These are phyloP conservation scores for Hemiscyllium ocellatum DNA, from an alignment of 2,113 vertebrate genomes.

Conservation along the genomic window DNA sequence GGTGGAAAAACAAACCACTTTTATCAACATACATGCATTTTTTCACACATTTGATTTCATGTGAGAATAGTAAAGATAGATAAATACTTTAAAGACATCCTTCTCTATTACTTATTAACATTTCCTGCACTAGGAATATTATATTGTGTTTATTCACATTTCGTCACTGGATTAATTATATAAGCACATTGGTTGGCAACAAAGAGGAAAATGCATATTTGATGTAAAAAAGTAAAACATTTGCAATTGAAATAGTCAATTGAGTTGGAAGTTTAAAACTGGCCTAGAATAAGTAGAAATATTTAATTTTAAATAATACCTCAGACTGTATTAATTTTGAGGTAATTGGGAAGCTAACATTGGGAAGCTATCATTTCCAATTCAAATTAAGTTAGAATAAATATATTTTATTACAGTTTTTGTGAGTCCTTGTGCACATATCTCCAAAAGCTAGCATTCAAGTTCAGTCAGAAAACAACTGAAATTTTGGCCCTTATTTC, in stretches of 20 bases:
- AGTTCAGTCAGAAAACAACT: too few relatives aligned
- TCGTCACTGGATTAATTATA: not conserved
- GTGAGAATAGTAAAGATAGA: not conserved
- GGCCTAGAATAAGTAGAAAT: not conserved
- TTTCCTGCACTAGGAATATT: not conserved
- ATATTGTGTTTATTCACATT: not conserved
- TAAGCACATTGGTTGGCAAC: not conserved
- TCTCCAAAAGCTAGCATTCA: too few relatives aligned
- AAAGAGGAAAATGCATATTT: not conserved
- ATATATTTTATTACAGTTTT: not conserved
- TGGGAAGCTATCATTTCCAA: not conserved
- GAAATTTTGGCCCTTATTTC: too few relatives aligned
- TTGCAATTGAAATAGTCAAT: not conserved
- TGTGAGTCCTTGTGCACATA: too few relatives aligned
- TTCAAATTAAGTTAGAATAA: not conserved
- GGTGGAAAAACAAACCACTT: not conserved
- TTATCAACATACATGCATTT: not conserved
- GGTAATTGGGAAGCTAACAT: not conserved
- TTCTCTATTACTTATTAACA: not conserved
- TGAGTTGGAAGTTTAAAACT: not conserved
- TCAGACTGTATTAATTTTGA: not conserved
- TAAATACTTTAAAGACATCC: not conserved
- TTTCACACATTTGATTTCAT: not conserved
- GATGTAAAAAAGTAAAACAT: not conserved
- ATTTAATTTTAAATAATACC: not conserved